Percentiles rank a stretch among this genome's conserved stretches.
phyloP scores from a whole-genome alignment of 2,113 vertebrate genomes.

The Pachypanchax playfairii region DNA sequence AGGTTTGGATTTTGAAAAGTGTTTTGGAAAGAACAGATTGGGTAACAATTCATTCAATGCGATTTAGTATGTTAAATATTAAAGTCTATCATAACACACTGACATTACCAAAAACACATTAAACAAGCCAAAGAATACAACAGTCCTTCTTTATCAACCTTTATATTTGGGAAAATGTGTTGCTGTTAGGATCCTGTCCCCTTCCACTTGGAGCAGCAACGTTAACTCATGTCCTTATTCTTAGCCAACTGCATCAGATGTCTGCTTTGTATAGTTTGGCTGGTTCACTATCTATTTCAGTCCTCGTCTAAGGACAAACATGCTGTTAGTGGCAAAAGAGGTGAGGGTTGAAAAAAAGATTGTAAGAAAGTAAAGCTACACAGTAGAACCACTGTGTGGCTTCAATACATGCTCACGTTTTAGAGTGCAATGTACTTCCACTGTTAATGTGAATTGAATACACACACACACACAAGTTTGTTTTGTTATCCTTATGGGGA shows the following conservation, averaged over 20 bases:
- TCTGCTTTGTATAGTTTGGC: slow-evolving; percentile 52
- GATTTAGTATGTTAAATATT: too few species aligned
- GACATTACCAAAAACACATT: background rate
- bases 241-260: slow-evolving; percentile 52
- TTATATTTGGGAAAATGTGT: slow-evolving; percentile 23
- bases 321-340: slow-evolving; percentile 42
- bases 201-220: slow-evolving; percentile 27
- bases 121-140: background rate
- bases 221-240: slow-evolving; percentile 63
- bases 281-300: slow-evolving; percentile 52
- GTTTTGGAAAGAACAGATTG: slow-evolving; percentile 14
- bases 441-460: background rate
- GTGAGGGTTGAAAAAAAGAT: slow-evolving; percentile 11
- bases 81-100: background rate
- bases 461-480: too few species aligned
- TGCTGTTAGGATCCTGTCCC: slow-evolving; percentile 21
- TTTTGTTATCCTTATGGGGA: too few species aligned
- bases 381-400: slow-evolving; percentile 9
- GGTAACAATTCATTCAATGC: slow-evolving; percentile 21
- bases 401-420: slow-evolving; percentile 26
- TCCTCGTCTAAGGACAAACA: slow-evolving; percentile 49
- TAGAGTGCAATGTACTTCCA: background rate
- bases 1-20: slow-evolving; percentile 1
- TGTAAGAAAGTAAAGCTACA: background rate
- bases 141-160: background rate